Evolutionary conservation across 1,140 invertebrate species (phyloP), one percentile per base, ranked within the genome.

Genomic region (Psix sp.): DNA sequence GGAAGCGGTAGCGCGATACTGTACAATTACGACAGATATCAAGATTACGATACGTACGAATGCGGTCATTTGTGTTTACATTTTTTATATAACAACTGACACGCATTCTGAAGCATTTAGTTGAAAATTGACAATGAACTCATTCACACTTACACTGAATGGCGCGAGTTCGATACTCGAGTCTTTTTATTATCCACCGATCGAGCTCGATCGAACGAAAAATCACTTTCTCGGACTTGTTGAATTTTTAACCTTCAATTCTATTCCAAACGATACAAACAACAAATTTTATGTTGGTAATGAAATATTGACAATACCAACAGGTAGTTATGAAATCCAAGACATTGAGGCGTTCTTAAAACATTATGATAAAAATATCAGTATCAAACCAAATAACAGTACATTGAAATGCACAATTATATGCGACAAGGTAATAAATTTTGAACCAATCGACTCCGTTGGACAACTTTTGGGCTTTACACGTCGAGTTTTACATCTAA

Each of bases 51-150:
- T 29, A 62, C 70, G n/a, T 51, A 35, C 29, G 54, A 52, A 4
- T 79, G 76, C 24, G 65, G 74, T 13, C 75, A 79, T 36, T 48
- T 79, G n/a, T 77, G 78, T 48, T 33, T 77, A 5, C 40, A 66
- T 21, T 77, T 80, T 70, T 52, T 76, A 36, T 39, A 39, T 60
- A 46, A 60, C 48, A 26, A 21, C 9, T 13, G 17, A 14, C 29
- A 24, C n/a, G n/a, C n/a, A 15, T 38, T 29, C 15, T 57, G 1
- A 43, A 38, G 2, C 20, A 33, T 11, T 24, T 20, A 31, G 35
- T 48, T 40, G 2, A 9, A 9, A 3, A 3, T 39, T 31, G 5
- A 46, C n/a, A 13, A 63, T 63, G 26, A 43, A 72, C 24, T 51
- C 36, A 21, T 71, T 67, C 0, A 70, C 72, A 24, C 13, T 76